Base-by-base conservation (phyloP, 2,797 vertebrate genomes). In the Paratrypauchen microcephalus region DNA sequence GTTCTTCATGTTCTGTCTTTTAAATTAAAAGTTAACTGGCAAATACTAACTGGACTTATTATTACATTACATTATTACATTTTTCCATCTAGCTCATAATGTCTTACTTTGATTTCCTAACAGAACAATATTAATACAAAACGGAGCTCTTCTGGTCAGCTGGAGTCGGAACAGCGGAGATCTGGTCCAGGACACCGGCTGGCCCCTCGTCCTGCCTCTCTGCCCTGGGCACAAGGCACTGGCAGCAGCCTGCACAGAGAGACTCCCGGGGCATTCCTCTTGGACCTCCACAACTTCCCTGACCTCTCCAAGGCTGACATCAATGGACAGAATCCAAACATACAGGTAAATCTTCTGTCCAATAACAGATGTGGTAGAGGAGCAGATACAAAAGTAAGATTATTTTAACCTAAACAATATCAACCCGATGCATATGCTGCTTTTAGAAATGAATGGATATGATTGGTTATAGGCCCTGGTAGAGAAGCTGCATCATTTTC, bases 281-380 rank as follows among this genome's bases (percentile, higher is more conserved):
- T 99, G 47, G 97, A 98, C 82, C 94, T 99, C 69, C 96, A 97
- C 83, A 98, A 98, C 84, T 97, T 99, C 85, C 97, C 97, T 4
- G 97, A 99, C 86, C 95, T 99, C 76, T 98, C 97, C 79, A 98
- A 97, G 90, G 96, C 96, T 8, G 96, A 98, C 74, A 96, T 98
- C 86, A 97, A 98, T 65, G 94, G 96, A 55, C 97, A 99, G 87
- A 99, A 99, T 83, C 97, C 97, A 78, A 98, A 99, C 81, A 99
- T 99, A 83, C 97, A 99, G 97, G 97, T 99, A 82, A 26, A 24
- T 18, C 13, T 57, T 87, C 32, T 6, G 21, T 66, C 2, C 19
- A 39, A 36, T 65, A 72, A 28, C 23, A 26, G 55, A 57, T 28
- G 55, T 3, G 52, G 21, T 12, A 55, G 21, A 55, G 21, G 4